These are phyloP conservation scores for Branchipolynoe longqiensis DNA, from an alignment of 2,888 invertebrate species.

Conservation along the genomic window DNA sequence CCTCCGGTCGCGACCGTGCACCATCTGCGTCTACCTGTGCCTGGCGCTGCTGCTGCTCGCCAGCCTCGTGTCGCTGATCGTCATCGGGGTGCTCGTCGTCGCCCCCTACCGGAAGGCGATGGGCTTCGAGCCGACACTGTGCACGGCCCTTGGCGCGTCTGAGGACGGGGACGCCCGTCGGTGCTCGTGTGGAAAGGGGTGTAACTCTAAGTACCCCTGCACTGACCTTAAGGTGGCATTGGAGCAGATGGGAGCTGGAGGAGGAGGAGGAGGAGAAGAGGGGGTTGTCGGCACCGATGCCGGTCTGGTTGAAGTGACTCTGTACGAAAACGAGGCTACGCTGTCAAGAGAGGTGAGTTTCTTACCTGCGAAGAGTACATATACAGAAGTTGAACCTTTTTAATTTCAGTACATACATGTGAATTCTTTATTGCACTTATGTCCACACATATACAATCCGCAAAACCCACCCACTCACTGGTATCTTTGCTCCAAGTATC, in stretches of 20 bases:
- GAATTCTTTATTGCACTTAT: too few species aligned
- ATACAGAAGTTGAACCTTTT: too few species aligned
- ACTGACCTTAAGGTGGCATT: conserved; percentile 59
- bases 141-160: conserved; percentile 17
- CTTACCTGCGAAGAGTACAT: too few species aligned
- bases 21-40: conserved; percentile 62
- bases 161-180: conserved; percentile 55
- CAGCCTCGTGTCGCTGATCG: conserved; percentile 62
- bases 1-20: conserved; percentile 54
- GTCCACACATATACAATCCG: too few species aligned
- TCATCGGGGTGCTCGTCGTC: conserved; percentile 64
- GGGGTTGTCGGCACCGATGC: conserved; percentile 3
- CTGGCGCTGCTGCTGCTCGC: conserved; percentile 61
- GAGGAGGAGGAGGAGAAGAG: background rate
- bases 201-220: conserved; percentile 63
- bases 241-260: background rate
- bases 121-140: conserved; percentile 58
- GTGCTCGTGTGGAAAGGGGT: conserved; percentile 66
- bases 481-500: too few species aligned
- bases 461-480: too few species aligned
- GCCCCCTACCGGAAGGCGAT: conserved; percentile 62
- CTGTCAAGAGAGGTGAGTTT: conserved; percentile 62
- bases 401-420: too few species aligned
- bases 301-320: conserved; percentile 8
- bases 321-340: conserved; percentile 63